Evolutionary conservation across 2,797 vertebrate genomes (phyloP), one percentile per base, ranked within the genome.

Genomic region (Eupleurogrammus muticus): DNA sequence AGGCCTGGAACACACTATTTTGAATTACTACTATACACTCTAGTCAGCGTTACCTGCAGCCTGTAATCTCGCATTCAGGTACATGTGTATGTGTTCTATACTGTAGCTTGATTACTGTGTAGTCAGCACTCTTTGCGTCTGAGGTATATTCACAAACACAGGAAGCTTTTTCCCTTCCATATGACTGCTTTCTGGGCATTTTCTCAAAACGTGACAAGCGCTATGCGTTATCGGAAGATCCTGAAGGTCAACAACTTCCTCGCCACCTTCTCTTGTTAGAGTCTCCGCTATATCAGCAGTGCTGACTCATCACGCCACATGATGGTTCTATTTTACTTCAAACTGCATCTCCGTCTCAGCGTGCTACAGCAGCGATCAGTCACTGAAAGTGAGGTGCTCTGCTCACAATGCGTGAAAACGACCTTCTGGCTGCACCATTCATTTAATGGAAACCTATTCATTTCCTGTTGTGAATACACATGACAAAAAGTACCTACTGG

Each of bases 21-120:
- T 80, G 75, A 89, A 92, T 90, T 81, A 84, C 88, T 80, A 86
- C 87, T 89, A 89, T 87, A 86, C 48, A 84, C 84, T 83, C 81
- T 72, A 84, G 88, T 89, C 85, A 89, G 89, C 71, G 73, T 61
- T 75, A 63, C 67, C 75, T 73, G 79, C 70, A 58, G 66, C 84
- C 69, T 70, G 77, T 75, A 84, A 73, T 84, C 79, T 71, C 60
- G 75, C 64, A 53, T 81, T 78, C 54, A 61, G 70, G 77, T 66
- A 54, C 44, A 35, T 56, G 59, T 19, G 28, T 56, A 40, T 36
- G 68, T 60, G 48, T 40, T 32, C 61, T 52, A 23, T 56, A 57
- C 55, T 44, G 42, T 32, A 52, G 59, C 50, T 12, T 60, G 36
- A 87, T 80, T 77, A 65, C 80, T n/a, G 48, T 80, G 24, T 53